These are phyloP conservation scores for Trilocha varians DNA, from an alignment of 2,888 invertebrate genomes.

Conservation along the genomic window DNA sequence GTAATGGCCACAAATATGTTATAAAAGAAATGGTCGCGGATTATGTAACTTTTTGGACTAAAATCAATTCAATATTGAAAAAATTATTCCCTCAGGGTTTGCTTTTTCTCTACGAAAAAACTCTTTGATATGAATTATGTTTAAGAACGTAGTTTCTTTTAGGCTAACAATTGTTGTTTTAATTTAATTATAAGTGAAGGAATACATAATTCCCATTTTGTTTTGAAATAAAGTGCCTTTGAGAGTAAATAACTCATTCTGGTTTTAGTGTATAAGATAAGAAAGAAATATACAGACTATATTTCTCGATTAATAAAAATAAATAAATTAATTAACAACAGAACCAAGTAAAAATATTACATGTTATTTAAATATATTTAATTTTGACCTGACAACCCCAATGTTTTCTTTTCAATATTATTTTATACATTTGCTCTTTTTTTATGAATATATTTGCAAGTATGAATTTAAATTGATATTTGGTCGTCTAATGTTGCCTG, in stretches of 20 bases:
- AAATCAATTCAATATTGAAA: background rate
- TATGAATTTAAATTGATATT: too few relatives aligned
- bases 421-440: too few relatives aligned
- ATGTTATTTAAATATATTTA: too few relatives aligned
- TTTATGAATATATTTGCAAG: too few relatives aligned
- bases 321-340: too few relatives aligned
- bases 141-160: background rate
- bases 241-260: slow-evolving; percentile 13
- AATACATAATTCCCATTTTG: slow-evolving; percentile 8
- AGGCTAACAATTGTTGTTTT: background rate
- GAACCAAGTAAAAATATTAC: too few relatives aligned
- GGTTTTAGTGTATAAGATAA: background rate
- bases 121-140: background rate
- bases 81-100: background rate
- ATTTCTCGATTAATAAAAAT: too few relatives aligned
- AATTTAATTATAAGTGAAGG: slow-evolving; percentile 11
- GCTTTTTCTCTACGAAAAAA: background rate
- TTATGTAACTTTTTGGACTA: background rate
- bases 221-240: slow-evolving; percentile 45
- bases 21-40: background rate
- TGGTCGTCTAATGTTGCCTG: too few relatives aligned
- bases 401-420: too few relatives aligned
- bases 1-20: slow-evolving; percentile 8
- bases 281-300: too few relatives aligned
- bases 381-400: too few relatives aligned